Conservation (phyloP, 2,888 invertebrate species). For the Dicyrtoma fusca region DNA sequence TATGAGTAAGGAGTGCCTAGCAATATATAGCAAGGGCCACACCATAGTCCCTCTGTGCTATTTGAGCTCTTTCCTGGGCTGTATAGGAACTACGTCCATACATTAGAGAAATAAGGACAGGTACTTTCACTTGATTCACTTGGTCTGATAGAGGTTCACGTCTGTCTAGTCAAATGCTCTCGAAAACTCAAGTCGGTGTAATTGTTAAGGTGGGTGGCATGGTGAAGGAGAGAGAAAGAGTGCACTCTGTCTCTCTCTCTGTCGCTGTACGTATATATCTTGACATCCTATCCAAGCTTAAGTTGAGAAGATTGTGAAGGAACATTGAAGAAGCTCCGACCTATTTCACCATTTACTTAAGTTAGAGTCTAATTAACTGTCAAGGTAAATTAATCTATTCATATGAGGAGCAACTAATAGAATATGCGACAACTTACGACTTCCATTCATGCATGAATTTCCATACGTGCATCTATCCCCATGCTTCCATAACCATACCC, state of each 20-base stretch:
- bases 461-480: no score
- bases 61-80: no score
- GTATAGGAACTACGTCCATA: no score
- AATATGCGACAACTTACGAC: conserved; percentile 8
- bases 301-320: neutral
- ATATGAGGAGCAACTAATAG: conserved; percentile 12
- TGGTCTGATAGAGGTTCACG: no score
- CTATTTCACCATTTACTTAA: neutral
- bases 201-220: neutral
- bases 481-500: no score
- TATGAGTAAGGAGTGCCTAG: no score
- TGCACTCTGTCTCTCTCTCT: neutral
- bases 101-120: no score
- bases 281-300: neutral
- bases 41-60: neutral
- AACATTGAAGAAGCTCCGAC: neutral
- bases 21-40: no score
- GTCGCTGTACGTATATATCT: neutral
- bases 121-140: no score
- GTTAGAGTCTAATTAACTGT: conserved; percentile 22
- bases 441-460: no score
- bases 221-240: neutral
- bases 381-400: conserved; percentile 11
- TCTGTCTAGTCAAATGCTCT: no score
- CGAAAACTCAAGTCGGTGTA: no score